Conservation (phyloP, 2,888 invertebrate species). For the Ennomos quercinarius region DNA sequence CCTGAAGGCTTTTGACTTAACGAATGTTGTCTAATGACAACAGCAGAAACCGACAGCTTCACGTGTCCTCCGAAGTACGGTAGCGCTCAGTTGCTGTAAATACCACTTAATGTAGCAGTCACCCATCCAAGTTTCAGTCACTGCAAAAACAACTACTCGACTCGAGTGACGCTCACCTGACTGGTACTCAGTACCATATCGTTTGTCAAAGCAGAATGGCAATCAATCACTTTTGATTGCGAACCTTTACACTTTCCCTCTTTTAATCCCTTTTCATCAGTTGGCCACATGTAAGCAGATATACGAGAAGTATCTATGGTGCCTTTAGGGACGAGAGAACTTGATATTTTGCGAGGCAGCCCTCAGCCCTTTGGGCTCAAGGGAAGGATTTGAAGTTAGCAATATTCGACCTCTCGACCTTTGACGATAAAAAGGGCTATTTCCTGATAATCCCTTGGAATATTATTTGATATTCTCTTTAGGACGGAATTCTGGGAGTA, state of each 20-base stretch:
- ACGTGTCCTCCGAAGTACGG: no score
- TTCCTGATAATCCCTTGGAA: slow-evolving; percentile 36
- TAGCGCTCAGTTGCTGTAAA: no score
- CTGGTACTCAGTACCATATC: neutral
- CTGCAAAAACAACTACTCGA: no score
- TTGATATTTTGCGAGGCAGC: slow-evolving; percentile 40
- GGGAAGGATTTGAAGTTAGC: slow-evolving; percentile 41
- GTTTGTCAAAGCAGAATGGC: slow-evolving; percentile 13
- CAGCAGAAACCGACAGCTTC: no score
- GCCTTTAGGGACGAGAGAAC: slow-evolving; percentile 33
- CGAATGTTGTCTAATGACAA: no score
- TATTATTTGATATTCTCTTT: slow-evolving; percentile 36
- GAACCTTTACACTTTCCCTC: slow-evolving; percentile 23
- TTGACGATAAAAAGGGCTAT: slow-evolving; percentile 39
- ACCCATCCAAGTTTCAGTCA: no score
- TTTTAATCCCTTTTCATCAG: slow-evolving; percentile 29
- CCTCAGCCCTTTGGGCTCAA: slow-evolving; percentile 24
- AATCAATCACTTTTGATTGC: slow-evolving; percentile 20
- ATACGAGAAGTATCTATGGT: slow-evolving; percentile 23
- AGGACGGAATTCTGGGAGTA: slow-evolving; percentile 6
- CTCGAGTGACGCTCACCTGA: no score
- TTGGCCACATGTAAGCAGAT: slow-evolving; percentile 23
- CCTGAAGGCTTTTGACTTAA: no score
- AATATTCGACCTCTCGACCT: slow-evolving; percentile 41
- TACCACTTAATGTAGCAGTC: no score